A percentile compares a stretch with the other conserved stretches of the same genome.
These are phyloP conservation scores for Sisor rabdophorus DNA, from an alignment of 2,113 vertebrate genomes.

Conservation along the genomic window DNA sequence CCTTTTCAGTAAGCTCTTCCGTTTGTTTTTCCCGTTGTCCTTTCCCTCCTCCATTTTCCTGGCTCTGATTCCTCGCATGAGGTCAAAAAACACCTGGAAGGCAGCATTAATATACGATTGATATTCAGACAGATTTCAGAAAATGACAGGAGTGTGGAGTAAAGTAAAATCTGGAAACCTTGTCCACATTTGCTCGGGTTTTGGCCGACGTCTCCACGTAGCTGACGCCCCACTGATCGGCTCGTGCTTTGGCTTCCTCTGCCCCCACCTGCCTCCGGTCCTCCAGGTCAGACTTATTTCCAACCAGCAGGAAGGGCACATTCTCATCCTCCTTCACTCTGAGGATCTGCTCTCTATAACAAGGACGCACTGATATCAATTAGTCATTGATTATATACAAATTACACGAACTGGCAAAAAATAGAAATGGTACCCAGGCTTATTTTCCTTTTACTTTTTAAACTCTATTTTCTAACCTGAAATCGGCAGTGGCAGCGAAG, in stretches of 20 bases:
- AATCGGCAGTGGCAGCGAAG: slow-evolving; percentile 84
- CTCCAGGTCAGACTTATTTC: slow-evolving; percentile 88
- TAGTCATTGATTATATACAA: too few species aligned
- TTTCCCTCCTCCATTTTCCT: slow-evolving; percentile 90
- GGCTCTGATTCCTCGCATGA: slow-evolving; percentile 86
- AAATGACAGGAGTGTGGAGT: neutral
- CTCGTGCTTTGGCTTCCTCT: slow-evolving; percentile 82
- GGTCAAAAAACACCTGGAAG: slow-evolving; percentile 81
- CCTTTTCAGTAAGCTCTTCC: slow-evolving; percentile 84
- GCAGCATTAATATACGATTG: neutral
- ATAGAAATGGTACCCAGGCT: neutral
- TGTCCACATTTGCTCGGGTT: slow-evolving; percentile 85
- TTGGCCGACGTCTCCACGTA: slow-evolving; percentile 88
- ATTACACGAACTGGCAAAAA: neutral
- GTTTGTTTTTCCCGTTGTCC: slow-evolving; percentile 87
- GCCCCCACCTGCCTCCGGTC: slow-evolving; percentile 84
- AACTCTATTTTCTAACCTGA: slow-evolving; percentile 67
- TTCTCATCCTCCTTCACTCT: slow-evolving; percentile 88
- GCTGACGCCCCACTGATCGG: slow-evolving; percentile 85
- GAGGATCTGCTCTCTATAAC: slow-evolving; percentile 80
- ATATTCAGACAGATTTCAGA: neutral
- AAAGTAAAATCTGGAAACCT: slow-evolving; percentile 60
- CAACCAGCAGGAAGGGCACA: slow-evolving; percentile 86
- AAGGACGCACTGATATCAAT: neutral
- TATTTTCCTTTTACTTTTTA: neutral